Evolutionary conservation across 92 coral and sea anemone genomes (phyloP).

Genomic region (Actinostola sp.): DNA sequence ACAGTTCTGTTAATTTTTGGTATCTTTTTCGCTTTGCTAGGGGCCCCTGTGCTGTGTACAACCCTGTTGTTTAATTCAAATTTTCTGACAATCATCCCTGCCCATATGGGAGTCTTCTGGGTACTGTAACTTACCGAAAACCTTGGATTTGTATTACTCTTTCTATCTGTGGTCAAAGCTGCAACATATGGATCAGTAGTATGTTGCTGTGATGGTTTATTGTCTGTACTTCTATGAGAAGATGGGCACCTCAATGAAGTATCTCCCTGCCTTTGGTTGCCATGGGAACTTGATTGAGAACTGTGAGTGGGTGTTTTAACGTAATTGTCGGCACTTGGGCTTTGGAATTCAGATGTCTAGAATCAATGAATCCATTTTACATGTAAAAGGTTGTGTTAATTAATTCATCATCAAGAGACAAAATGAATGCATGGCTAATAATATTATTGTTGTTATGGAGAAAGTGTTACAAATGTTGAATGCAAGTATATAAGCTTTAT

Average conservation of each 20-base stretch:
- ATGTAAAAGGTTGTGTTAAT: background rate
- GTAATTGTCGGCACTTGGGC: too few relatives aligned
- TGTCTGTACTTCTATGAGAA: background rate
- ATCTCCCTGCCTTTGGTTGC: slow-evolving; percentile 1
- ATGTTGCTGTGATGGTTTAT: background rate
- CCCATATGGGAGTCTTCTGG: background rate
- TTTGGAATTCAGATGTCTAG: slow-evolving; percentile 8
- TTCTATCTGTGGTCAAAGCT: slow-evolving; percentile 46
- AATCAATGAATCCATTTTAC: background rate
- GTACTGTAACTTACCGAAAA: slow-evolving; percentile 41
- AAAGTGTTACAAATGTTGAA: too few relatives aligned
- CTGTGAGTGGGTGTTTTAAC: slow-evolving; percentile 3
- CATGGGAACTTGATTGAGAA: slow-evolving; percentile 32
- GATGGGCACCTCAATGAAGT: background rate
- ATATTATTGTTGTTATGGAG: background rate
- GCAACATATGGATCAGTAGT: slow-evolving; percentile 47
- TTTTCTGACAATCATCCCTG: too few relatives aligned
- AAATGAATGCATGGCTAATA: background rate
- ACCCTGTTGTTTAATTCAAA: too few relatives aligned
- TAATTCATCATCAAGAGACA: background rate
- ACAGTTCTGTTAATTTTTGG: too few relatives aligned
- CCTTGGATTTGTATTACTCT: slow-evolving; percentile 47
- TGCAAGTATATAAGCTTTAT: too few relatives aligned
- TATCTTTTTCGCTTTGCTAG: too few relatives aligned
- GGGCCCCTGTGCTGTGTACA: too few relatives aligned